Conservation (phyloP, 1,140 invertebrate species). For the Lucilia sericata region DNA sequence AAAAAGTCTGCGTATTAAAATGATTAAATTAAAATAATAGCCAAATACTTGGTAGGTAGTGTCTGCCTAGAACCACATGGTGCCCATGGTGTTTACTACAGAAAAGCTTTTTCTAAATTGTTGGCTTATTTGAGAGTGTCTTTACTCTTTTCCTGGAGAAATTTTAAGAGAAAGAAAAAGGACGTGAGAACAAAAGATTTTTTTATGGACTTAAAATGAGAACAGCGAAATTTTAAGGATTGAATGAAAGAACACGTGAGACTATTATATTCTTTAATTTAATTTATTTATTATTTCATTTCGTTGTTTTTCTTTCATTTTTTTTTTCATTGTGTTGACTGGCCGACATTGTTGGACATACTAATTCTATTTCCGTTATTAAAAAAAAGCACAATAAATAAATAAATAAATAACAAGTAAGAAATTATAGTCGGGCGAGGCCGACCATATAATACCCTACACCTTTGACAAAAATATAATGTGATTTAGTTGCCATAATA, state of each 20-base stretch:
- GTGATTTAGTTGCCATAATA: too few relatives aligned
- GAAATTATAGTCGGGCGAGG: too few relatives aligned
- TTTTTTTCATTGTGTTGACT: neutral
- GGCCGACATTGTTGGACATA: neutral
- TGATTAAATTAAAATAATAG: neutral
- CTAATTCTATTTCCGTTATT: neutral
- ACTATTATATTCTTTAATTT: neutral
- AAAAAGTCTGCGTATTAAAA: neutral
- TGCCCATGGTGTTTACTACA: neutral
- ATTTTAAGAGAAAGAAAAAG: neutral
- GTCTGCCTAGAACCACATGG: neutral
- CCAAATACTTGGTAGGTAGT: neutral
- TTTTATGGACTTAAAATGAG: neutral
- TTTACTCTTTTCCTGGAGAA: neutral
- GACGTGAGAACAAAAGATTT: neutral
- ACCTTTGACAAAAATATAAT: too few relatives aligned
- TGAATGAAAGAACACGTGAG: slow-evolving; percentile 1
- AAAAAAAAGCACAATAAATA: neutral
- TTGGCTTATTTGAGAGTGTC: too few relatives aligned
- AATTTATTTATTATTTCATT: neutral
- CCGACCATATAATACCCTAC: too few relatives aligned
- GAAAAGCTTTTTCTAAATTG: neutral
- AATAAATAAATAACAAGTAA: too few relatives aligned
- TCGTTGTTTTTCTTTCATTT: too few relatives aligned
- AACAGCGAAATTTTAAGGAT: neutral